A percentile compares a stretch with the other conserved stretches of the same genome.
phyloP scores from a whole-genome alignment of 2,113 vertebrate species.

The Psammodynastes pulverulentus region DNA sequence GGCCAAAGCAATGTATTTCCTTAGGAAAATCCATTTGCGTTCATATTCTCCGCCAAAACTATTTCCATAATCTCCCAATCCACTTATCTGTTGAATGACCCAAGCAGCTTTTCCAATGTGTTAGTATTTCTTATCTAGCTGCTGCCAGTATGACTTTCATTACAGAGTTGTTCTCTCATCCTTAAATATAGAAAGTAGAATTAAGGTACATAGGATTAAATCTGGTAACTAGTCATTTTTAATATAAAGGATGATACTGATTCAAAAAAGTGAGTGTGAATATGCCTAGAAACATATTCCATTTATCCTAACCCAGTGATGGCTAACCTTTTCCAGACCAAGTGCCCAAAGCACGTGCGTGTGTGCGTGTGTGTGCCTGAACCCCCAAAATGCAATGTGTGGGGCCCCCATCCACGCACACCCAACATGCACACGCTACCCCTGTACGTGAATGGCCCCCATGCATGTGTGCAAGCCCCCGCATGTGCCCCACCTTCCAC shows the following conservation, averaged over 20 bases:
- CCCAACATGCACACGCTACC: too few relatives aligned
- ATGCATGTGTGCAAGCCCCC: too few relatives aligned
- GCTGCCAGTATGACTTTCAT: neutral
- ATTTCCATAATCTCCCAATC: neutral
- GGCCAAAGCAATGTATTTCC: neutral
- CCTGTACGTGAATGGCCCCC: too few relatives aligned
- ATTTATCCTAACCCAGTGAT: too few relatives aligned
- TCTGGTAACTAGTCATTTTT: neutral
- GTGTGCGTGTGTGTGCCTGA: too few relatives aligned
- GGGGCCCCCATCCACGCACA: too few relatives aligned
- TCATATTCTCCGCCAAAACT: neutral
- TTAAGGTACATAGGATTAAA: neutral
- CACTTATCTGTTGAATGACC: neutral
- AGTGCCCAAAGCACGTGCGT: too few relatives aligned
- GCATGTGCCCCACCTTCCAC: too few relatives aligned
- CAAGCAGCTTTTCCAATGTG: neutral
- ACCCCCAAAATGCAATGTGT: too few relatives aligned
- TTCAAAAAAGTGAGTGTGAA: neutral
- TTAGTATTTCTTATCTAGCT: neutral
- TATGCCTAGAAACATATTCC: neutral
- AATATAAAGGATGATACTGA: neutral
- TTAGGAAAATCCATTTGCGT: neutral
- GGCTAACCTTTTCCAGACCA: too few relatives aligned
- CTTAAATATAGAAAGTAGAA: neutral
- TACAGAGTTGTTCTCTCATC: neutral